phyloP scores from a whole-genome alignment of 2,113 vertebrate genomes.

The Syrrhaptes paradoxus region DNA sequence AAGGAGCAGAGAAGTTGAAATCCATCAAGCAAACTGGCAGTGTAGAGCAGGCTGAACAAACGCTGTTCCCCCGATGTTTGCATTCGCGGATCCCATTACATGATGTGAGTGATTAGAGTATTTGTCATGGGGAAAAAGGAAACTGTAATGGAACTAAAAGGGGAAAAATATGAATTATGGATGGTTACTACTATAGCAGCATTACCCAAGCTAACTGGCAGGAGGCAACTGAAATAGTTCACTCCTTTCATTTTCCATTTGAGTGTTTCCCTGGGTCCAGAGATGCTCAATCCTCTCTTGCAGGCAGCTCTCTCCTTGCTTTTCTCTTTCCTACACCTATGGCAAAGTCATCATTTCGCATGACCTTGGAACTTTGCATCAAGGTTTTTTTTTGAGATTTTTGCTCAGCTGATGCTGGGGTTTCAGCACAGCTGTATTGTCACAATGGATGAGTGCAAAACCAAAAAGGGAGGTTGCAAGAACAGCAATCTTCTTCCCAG shows the following conservation, averaged over 20 bases:
- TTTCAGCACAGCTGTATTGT: not conserved
- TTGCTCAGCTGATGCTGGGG: not conserved
- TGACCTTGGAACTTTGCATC: not conserved
- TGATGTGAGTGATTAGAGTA: not conserved
- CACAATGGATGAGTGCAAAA: not conserved
- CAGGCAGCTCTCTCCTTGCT: not conserved
- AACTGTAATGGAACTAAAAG: conserved; percentile 23
- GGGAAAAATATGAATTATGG: conserved; percentile 23
- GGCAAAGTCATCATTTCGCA: not conserved
- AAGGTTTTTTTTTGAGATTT: not conserved
- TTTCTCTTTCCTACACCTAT: not conserved
- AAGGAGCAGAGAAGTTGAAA: not conserved
- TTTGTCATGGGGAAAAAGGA: not conserved
- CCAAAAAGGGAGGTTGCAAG: not conserved
- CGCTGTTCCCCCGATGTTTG: not conserved
- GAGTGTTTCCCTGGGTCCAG: not conserved
- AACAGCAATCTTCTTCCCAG: not conserved
- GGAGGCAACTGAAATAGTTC: not conserved
- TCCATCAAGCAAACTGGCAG: not conserved
- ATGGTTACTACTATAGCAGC: not conserved
- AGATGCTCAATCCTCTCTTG: not conserved
- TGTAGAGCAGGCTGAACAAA: not conserved
- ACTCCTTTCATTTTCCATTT: not conserved
- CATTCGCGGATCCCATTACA: not conserved
- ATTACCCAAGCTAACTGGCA: not conserved